These are phyloP conservation scores for Saccostrea cuccullata DNA, from an alignment of 1,140 invertebrate genomes.

Conservation along the genomic window DNA sequence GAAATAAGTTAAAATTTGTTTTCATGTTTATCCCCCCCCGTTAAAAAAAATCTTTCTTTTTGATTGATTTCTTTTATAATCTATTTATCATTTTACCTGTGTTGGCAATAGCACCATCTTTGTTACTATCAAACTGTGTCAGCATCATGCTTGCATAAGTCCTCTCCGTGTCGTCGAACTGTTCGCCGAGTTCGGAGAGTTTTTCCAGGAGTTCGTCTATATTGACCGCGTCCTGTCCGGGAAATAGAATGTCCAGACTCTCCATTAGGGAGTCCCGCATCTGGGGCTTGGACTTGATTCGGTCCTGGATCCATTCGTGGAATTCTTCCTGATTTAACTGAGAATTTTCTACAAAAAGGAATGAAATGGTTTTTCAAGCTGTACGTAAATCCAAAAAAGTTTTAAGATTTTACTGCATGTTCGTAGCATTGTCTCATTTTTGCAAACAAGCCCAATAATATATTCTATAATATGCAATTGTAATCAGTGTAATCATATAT, in stretches of 20 bases:
- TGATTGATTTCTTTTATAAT: too few relatives aligned
- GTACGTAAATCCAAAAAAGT: too few relatives aligned
- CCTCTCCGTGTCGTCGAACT: slow-evolving; percentile 13
- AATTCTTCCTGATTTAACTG: slow-evolving; percentile 24
- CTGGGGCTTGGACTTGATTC: neutral
- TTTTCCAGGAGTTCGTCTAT: slow-evolving; percentile 16
- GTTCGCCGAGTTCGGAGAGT: neutral
- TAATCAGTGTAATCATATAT: too few relatives aligned
- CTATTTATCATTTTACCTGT: neutral
- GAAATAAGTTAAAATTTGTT: too few relatives aligned
- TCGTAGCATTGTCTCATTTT: too few relatives aligned
- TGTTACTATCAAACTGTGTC: neutral
- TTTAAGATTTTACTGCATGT: too few relatives aligned
- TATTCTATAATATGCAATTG: too few relatives aligned
- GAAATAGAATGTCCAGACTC: slow-evolving; percentile 23
- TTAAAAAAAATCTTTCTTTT: too few relatives aligned
- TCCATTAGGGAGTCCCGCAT: slow-evolving; percentile 7
- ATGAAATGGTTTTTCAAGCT: too few relatives aligned
- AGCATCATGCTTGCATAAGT: slow-evolving; percentile 2
- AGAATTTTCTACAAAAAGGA: neutral
- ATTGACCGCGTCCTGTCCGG: neutral
- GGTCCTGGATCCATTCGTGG: slow-evolving; percentile 12
- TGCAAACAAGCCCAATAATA: too few relatives aligned
- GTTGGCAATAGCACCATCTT: slow-evolving; percentile 10
- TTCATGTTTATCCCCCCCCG: too few relatives aligned